Percentiles rank a stretch among this genome's conserved stretches.
Conservation (phyloP, 1,140 invertebrate species). For the Diorhabda sublineata region DNA sequence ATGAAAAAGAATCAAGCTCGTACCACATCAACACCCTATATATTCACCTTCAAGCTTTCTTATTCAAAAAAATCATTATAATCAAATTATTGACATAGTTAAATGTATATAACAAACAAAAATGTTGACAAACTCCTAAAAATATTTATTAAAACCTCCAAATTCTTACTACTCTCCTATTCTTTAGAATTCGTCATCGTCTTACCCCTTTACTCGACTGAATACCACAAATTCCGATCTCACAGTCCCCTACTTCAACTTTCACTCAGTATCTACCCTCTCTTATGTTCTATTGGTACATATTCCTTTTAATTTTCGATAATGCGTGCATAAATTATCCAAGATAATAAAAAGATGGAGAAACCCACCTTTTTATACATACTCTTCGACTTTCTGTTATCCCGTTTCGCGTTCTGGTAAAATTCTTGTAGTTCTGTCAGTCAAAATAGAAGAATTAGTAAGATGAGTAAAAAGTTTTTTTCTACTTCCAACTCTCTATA, state of each 20-base stretch:
- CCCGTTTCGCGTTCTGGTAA: slow-evolving; percentile 12
- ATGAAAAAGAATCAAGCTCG: no score
- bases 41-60: no score
- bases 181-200: slow-evolving; percentile 30
- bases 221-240: slow-evolving; percentile 28
- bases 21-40: no score
- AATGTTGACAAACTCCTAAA: no score
- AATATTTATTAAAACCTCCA: neutral
- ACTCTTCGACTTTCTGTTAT: slow-evolving; percentile 12
- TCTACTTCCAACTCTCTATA: no score
- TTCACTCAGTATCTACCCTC: neutral
- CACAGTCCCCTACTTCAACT: neutral
- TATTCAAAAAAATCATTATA: no score
- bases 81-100: no score
- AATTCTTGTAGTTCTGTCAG: slow-evolving; percentile 31
- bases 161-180: slow-evolving; percentile 19
- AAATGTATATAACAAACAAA: no score
- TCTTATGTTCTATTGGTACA: slow-evolving; percentile 29
- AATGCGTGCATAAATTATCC: slow-evolving; percentile 33
- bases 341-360: neutral
- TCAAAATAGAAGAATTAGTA: slow-evolving; percentile 11
- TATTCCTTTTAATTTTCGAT: slow-evolving; percentile 33
- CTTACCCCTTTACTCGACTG: slow-evolving; percentile 33
- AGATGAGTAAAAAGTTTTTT: no score
- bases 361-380: neutral